These are phyloP conservation scores for Platyscapa corneri DNA, from an alignment of 1,140 invertebrate species.

Conservation along the genomic window DNA sequence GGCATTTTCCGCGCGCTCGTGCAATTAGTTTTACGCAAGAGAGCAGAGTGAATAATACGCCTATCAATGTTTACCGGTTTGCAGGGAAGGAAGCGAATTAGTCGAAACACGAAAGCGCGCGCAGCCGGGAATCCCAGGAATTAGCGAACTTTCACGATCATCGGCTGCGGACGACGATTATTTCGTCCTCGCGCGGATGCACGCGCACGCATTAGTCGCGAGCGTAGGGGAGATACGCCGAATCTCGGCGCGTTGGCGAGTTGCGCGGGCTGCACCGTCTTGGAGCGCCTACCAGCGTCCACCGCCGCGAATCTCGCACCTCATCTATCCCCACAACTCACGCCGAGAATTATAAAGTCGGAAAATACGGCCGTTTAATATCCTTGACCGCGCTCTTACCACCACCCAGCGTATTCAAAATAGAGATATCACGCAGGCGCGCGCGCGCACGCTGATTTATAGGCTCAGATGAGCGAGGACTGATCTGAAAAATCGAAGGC, in stretches of 20 bases:
- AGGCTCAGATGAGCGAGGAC: slow-evolving; percentile 46
- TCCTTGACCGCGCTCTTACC: neutral
- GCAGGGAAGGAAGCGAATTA: neutral
- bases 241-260: neutral
- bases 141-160: neutral
- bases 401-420: slow-evolving; percentile 46
- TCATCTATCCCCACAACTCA: slow-evolving; percentile 50
- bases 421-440: slow-evolving; percentile 59
- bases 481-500: slow-evolving; percentile 51
- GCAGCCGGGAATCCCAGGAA: neutral
- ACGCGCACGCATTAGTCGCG: no score
- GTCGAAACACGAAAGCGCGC: neutral
- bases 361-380: slow-evolving; percentile 22
- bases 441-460: slow-evolving; percentile 49
- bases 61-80: neutral
- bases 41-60: neutral
- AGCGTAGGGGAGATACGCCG: neutral
- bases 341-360: slow-evolving; percentile 38
- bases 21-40: no score
- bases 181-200: no score
- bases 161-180: neutral
- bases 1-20: no score
- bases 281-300: no score
- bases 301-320: slow-evolving; percentile 8
- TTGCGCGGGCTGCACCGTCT: neutral